Evolutionary conservation across 2,797 vertebrate species (phyloP), one percentile per base, ranked within the genome.

Genomic region (Phoxinus dragarum): DNA sequence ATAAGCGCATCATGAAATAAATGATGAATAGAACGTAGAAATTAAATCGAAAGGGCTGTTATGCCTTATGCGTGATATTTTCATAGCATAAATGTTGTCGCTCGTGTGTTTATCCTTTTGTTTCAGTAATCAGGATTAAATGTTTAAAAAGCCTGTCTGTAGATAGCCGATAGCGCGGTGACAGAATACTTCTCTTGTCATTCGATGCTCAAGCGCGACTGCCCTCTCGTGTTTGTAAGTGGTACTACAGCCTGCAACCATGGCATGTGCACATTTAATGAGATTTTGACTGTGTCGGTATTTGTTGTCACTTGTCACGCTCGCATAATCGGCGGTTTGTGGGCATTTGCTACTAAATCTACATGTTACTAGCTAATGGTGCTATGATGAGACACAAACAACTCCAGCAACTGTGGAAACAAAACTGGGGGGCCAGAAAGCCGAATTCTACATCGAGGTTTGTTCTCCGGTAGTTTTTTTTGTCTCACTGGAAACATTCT

Each of bases 161-260:
- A 5, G 61, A 66, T 47, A 44, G 23, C 56, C n/a, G 23, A 31
- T 59, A 21, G 11, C 19, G 12, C 40, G 8, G 47, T 6, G 21
- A 10, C 23, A 9, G 19, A 49, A 6, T n/a, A 14, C 80, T 42
- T 27, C 6, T 23, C 23, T 42, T 16, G 19, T 34, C 11, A 16
- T 14, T 9, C 6, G 19, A 23, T 0, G 27, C 40, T 27, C 5
- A 7, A 17, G 80, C 54, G 61, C 14, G 11, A 34, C 56, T 80
- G 71, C 81, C 81, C 56, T 67, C 81, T 75, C 17, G 72, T 52
- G 81, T 3, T 49, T 66, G 40, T 34, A 9, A 16, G 5, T 14
- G 36, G 38, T 17, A 21, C 42, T 9, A 42, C 21, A 16, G n/a
- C 16, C 10, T 21, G 40, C 52, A 11, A 12, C 12, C 44, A 56